phyloP scores from a whole-genome alignment of 1,140 invertebrate species.

The Drosophila asahinai region DNA sequence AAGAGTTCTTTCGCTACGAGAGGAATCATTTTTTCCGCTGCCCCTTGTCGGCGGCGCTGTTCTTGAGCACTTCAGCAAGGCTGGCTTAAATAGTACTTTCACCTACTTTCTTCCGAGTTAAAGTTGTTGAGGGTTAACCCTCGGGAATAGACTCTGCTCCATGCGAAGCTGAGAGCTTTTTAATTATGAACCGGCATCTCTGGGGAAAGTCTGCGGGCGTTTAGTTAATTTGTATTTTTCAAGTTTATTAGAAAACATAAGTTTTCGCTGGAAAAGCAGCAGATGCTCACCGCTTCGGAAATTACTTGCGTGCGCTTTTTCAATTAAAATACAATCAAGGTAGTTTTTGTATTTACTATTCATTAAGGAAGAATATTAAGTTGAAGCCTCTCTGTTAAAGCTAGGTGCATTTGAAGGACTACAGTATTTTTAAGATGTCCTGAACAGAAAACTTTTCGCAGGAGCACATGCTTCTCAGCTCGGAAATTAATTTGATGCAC shows the following conservation, averaged over 20 bases:
- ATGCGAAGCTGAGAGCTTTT: constrained; percentile 29
- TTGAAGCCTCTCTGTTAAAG: no score
- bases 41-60: constrained; percentile 6
- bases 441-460: background rate
- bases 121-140: constrained; percentile 61
- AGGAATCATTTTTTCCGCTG: constrained; percentile 22
- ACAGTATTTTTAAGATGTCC: no score
- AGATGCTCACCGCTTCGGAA: background rate
- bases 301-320: background rate
- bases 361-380: background rate
- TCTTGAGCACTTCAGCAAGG: constrained; percentile 52
- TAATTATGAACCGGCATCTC: constrained; percentile 45
- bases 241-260: constrained; percentile 52
- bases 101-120: constrained; percentile 64
- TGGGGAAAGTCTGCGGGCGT: constrained; percentile 35
- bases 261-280: background rate
- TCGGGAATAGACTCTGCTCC: constrained; percentile 31
- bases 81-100: constrained; percentile 77
- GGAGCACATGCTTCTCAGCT: background rate
- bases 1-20: constrained; percentile 25
- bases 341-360: background rate
- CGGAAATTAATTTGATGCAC: constrained; percentile 31
- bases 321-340: background rate
- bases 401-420: no score
- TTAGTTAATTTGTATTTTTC: constrained; percentile 50